These are phyloP conservation scores for Zaprionus bogoriensis DNA, from an alignment of 2,888 invertebrate genomes.

Conservation along the genomic window DNA sequence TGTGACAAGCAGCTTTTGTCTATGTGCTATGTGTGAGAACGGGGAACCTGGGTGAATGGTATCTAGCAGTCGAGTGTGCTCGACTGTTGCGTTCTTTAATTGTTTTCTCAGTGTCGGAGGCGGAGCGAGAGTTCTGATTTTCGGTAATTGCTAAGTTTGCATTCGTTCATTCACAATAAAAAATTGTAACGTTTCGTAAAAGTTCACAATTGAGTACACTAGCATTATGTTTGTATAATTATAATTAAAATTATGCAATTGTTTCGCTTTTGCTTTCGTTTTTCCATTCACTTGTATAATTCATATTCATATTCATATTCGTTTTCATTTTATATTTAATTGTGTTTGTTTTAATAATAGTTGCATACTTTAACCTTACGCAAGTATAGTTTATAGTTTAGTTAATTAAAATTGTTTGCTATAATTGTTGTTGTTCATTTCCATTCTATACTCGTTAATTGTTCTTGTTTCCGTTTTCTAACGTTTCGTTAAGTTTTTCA, in stretches of 20 bases:
- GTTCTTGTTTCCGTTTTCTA: constrained; percentile 42
- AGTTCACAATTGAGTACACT: constrained; percentile 69
- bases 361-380: constrained; percentile 65
- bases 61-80: not conserved
- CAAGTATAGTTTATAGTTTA: constrained; percentile 58
- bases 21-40: too few species aligned
- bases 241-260: constrained; percentile 32
- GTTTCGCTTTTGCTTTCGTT: constrained; percentile 60
- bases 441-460: constrained; percentile 64
- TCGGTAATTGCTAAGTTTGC: constrained; percentile 47
- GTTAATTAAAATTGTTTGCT: constrained; percentile 65
- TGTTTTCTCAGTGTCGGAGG: too few species aligned
- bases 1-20: too few species aligned
- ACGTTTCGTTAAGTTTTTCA: constrained; percentile 16
- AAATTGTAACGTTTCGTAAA: constrained; percentile 68
- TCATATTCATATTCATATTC: constrained; percentile 53
- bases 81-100: constrained; percentile 3
- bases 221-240: constrained; percentile 30
- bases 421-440: constrained; percentile 55
- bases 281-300: constrained; percentile 42
- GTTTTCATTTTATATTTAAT: constrained; percentile 52
- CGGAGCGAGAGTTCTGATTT: too few species aligned
- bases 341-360: constrained; percentile 53
- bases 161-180: constrained; percentile 54
- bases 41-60: too few species aligned